Conservation (phyloP, 2,888 invertebrate species). For the Ecliptopera silaceata region DNA sequence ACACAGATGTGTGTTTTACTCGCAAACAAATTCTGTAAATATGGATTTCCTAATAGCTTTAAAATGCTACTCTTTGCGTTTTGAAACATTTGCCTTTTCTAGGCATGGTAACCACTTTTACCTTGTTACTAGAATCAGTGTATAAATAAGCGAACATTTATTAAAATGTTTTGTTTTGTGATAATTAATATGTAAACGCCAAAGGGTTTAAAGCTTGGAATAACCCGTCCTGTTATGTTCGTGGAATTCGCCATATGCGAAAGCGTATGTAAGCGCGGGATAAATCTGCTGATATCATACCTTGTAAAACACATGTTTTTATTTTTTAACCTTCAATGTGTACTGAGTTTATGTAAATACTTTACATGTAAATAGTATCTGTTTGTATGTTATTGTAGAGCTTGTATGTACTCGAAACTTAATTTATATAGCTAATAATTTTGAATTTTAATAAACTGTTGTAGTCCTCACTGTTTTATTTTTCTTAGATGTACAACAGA, state of each 20-base stretch:
- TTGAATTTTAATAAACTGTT: background rate
- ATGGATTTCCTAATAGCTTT: slow-evolving; percentile 15
- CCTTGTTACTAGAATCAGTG: background rate
- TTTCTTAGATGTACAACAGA: too few species aligned
- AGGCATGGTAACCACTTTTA: background rate
- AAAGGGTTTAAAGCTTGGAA: background rate
- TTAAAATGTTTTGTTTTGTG: background rate
- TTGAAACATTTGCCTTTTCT: slow-evolving; percentile 1
- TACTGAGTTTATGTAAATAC: background rate
- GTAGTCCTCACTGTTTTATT: too few species aligned
- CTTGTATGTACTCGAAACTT: background rate
- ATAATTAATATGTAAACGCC: background rate
- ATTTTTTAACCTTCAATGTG: slow-evolving; percentile 27
- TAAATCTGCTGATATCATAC: slow-evolving; percentile 16
- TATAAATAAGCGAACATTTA: too few species aligned
- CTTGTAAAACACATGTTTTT: slow-evolving; percentile 24
- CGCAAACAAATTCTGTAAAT: slow-evolving; percentile 23
- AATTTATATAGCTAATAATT: background rate
- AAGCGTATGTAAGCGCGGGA: slow-evolving; percentile 13
- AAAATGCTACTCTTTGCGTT: slow-evolving; percentile 5
- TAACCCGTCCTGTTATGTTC: slow-evolving; percentile 42
- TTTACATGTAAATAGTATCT: background rate
- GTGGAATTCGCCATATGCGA: slow-evolving; percentile 52
- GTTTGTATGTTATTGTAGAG: background rate
- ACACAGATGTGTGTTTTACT: slow-evolving; percentile 33